phyloP scores from a whole-genome alignment of 2,113 vertebrate species.

The Microtus oregoni region DNA sequence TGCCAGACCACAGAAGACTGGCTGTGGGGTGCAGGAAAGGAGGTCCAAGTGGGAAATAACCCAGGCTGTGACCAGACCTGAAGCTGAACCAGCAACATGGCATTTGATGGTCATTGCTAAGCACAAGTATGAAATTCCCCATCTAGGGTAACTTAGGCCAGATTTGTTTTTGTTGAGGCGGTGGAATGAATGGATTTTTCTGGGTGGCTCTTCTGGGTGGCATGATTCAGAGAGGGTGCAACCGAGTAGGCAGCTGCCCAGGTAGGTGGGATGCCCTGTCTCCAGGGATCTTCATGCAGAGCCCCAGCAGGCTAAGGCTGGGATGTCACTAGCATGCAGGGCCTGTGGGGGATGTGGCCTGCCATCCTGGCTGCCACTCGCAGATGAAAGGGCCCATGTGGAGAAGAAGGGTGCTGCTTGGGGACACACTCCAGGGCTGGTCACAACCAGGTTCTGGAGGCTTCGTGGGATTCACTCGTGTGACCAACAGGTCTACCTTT shows the following conservation, averaged over 20 bases:
- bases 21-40: background rate
- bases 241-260: background rate
- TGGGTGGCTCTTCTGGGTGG: constrained; percentile 73
- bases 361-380: background rate
- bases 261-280: background rate
- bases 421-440: background rate
- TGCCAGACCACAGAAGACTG: background rate
- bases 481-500: background rate
- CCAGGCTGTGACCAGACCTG: constrained; percentile 52
- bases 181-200: constrained; percentile 79
- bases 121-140: constrained; percentile 24
- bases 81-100: accelerated
- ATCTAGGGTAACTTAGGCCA: constrained; percentile 79
- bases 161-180: constrained; percentile 45
- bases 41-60: background rate
- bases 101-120: background rate
- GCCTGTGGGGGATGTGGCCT: background rate
- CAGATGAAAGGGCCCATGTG: background rate
- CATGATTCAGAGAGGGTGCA: background rate
- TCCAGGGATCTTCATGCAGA: background rate
- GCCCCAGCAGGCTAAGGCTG: background rate
- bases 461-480: background rate
- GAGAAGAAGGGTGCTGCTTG: background rate
- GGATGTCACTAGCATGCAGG: background rate
- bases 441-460: background rate